These are phyloP conservation scores for Willisornis vidua DNA, from an alignment of 2,113 vertebrate species.

Conservation along the genomic window DNA sequence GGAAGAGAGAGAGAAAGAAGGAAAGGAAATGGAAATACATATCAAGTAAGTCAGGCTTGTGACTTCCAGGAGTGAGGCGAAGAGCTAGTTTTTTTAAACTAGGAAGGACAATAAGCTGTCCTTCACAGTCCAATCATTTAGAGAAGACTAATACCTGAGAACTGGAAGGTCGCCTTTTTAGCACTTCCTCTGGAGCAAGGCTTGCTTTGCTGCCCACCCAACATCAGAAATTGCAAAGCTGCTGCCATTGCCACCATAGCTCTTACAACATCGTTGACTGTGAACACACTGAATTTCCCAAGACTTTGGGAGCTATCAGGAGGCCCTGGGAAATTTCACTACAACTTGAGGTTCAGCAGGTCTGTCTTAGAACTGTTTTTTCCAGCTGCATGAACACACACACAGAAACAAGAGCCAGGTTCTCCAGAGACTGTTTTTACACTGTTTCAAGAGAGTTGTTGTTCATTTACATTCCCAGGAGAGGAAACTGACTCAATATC, in stretches of 20 bases:
- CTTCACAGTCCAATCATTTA: neutral
- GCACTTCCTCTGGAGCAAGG: neutral
- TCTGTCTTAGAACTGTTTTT: neutral
- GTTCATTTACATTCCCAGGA: constrained; percentile 32
- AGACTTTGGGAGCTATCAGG: neutral
- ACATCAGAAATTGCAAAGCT: neutral
- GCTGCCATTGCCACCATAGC: neutral
- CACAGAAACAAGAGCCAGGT: neutral
- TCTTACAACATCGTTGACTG: neutral
- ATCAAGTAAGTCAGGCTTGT: neutral
- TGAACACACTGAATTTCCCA: neutral
- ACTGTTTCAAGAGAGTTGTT: neutral
- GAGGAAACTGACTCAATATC: constrained; percentile 5
- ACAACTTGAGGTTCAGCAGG: neutral
- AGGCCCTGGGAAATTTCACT: constrained; percentile 20
- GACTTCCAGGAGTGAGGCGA: neutral
- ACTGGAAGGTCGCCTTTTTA: neutral
- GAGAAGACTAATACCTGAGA: neutral
- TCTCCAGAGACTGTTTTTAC: neutral
- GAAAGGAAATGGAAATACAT: neutral
- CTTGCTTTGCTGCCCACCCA: neutral
- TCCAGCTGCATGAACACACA: neutral
- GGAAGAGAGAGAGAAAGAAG: neutral
- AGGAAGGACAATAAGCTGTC: neutral
- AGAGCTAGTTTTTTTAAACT: neutral